Evolutionary conservation across 2,113 vertebrate species (phyloP).

Genomic region (Myiozetetes cayanensis): DNA sequence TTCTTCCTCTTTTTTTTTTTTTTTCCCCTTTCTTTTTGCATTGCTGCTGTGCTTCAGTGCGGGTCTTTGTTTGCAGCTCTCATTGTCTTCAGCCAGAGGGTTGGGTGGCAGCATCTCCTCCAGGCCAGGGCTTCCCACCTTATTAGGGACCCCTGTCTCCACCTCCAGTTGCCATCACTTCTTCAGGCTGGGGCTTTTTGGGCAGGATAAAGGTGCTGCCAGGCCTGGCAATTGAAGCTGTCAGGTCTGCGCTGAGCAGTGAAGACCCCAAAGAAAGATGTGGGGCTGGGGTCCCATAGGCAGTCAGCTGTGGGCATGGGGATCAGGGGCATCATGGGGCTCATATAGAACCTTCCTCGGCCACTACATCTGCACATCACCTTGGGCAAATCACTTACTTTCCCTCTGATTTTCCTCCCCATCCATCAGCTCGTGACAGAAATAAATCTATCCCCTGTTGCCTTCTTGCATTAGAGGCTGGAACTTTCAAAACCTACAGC

Average conservation of each 20-base stretch:
- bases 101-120: background rate
- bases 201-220: background rate
- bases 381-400: background rate
- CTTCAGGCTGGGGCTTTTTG: background rate
- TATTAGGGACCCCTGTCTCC: background rate
- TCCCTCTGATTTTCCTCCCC: background rate
- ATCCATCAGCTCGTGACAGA: background rate
- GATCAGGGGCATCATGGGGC: fast-evolving
- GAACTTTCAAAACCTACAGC: background rate
- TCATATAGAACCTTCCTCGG: background rate
- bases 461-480: background rate
- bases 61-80: slow-evolving; percentile 12
- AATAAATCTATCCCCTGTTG: background rate
- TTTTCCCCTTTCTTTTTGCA: background rate
- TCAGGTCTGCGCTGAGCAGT: background rate
- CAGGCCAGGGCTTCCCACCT: background rate
- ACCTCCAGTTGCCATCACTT: background rate
- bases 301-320: background rate
- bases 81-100: background rate
- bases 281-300: background rate
- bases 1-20: slow-evolving; percentile 12
- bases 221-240: background rate
- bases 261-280: background rate
- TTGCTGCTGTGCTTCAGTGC: background rate
- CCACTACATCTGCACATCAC: background rate